Evolutionary conservation across 2,113 vertebrate species (phyloP).

Genomic region (Garra rufa): DNA sequence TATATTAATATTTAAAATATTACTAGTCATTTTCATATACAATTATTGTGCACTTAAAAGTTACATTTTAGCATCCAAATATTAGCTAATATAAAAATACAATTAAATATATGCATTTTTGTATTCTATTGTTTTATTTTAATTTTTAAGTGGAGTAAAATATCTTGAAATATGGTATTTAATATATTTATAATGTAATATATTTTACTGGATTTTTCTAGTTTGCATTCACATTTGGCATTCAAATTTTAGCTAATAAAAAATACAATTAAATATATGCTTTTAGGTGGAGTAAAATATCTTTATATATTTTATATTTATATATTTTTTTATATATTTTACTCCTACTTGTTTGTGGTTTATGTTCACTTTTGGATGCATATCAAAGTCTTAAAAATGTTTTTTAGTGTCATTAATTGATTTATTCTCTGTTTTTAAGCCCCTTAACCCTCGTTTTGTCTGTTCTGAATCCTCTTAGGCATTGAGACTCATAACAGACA

Average conservation of each 20-base stretch:
- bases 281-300: not conserved
- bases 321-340: not conserved
- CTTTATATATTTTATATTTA: too few relatives aligned
- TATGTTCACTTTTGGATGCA: not conserved
- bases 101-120: not conserved
- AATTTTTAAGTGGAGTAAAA: not conserved
- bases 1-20: not conserved
- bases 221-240: too few relatives aligned
- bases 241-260: not conserved
- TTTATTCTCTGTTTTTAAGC: not conserved
- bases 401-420: not conserved
- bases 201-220: too few relatives aligned
- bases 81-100: not conserved
- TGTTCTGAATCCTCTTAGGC: conserved; percentile 53
- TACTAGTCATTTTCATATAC: not conserved
- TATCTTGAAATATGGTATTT: too few relatives aligned
- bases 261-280: not conserved
- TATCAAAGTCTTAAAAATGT: not conserved
- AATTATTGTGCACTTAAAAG: not conserved
- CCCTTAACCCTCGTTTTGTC: not conserved
- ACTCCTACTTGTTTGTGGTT: not conserved
- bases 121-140: not conserved
- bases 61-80: not conserved
- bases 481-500: conserved; percentile 40
- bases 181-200: not conserved